A percentile compares a stretch with the other conserved stretches of the same genome.
These are phyloP conservation scores for Thunnus albacares DNA, from an alignment of 2,797 vertebrate species.

Conservation along the genomic window DNA sequence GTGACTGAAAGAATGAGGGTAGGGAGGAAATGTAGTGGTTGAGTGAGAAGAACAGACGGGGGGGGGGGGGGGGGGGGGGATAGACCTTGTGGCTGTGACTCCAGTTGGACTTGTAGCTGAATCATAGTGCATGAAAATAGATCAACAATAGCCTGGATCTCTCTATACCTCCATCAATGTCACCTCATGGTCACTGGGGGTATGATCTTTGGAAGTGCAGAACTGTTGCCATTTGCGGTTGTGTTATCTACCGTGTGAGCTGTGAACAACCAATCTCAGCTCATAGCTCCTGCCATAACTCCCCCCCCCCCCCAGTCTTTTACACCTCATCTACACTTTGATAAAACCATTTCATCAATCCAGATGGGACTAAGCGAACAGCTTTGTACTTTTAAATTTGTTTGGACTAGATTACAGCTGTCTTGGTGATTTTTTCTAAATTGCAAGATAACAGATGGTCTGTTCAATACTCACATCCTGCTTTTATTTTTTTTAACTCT, in stretches of 20 bases:
- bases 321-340: neutral
- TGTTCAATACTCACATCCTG: neutral
- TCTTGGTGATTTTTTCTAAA: neutral
- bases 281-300: no score
- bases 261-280: no score
- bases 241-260: no score
- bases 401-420: neutral
- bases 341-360: neutral
- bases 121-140: constrained; percentile 26
- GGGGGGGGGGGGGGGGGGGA: neutral
- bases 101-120: constrained; percentile 22
- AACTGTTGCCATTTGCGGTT: no score
- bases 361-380: neutral
- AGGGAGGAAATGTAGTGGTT: constrained; percentile 12
- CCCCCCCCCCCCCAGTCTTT: neutral
- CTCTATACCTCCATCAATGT: neutral
- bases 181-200: neutral
- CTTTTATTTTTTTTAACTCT: constrained; percentile 1
- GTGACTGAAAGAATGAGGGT: constrained; percentile 30
- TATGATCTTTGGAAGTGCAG: no score
- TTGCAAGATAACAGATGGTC: neutral
- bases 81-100: constrained; percentile 4
- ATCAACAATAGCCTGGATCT: constrained; percentile 19
- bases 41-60: neutral
- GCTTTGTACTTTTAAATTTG: neutral